Evolutionary conservation across 2,113 vertebrate genomes (phyloP).

Genomic region (Peromyscus maniculatus): DNA sequence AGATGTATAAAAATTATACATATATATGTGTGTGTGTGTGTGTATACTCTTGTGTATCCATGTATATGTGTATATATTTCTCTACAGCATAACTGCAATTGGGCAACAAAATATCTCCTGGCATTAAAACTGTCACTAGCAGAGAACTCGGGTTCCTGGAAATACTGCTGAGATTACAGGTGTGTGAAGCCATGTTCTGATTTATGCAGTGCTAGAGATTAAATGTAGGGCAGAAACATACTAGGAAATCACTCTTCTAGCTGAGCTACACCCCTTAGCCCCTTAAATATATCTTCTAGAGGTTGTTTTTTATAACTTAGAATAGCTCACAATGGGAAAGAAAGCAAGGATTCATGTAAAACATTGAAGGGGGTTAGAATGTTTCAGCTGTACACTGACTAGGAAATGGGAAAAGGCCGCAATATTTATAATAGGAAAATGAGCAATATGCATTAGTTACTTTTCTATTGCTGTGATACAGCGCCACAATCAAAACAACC

Average conservation of each 20-base stretch:
- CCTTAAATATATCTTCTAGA: not conserved
- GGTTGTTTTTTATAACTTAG: not conserved
- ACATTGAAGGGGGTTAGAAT: not conserved
- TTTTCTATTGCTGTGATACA: not conserved
- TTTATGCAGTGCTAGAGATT: not conserved
- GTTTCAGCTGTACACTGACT: not conserved
- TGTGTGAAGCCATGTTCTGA: not conserved
- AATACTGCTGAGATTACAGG: not conserved
- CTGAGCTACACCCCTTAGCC: not conserved
- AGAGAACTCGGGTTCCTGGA: not conserved
- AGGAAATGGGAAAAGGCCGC: not conserved
- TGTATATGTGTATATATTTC: not conserved
- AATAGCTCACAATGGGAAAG: not conserved
- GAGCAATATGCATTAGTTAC: not conserved
- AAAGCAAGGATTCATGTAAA: not conserved
- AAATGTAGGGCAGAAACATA: not conserved
- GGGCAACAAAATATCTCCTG: not conserved
- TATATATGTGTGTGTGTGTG: too few relatives aligned
- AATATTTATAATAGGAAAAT: not conserved
- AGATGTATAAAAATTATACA: not conserved
- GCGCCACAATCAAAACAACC: not conserved
- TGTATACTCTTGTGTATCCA: not conserved
- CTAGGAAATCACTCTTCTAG: not conserved
- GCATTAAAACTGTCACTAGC: not conserved
- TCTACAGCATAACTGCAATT: not conserved